These are phyloP conservation scores for Alces alces DNA, from an alignment of 2,113 vertebrate genomes.

Conservation along the genomic window DNA sequence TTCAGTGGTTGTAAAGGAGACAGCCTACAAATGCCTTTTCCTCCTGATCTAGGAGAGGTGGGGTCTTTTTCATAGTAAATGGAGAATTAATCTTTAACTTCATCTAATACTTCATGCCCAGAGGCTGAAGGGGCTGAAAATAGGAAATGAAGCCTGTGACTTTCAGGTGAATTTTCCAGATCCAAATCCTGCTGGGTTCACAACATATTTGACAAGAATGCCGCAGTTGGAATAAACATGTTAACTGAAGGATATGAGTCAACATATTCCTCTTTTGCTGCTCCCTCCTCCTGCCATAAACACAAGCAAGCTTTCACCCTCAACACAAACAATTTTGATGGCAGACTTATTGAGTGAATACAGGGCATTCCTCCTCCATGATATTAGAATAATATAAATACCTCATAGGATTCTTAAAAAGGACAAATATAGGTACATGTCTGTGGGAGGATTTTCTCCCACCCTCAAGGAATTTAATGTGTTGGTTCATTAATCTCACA, in stretches of 20 bases:
- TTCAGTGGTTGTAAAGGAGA: neutral
- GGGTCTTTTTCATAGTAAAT: slow-evolving; percentile 40
- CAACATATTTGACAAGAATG: slow-evolving; percentile 41
- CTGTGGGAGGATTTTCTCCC: neutral
- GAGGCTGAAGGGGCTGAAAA: neutral
- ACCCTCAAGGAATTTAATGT: neutral
- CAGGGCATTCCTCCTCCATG: neutral
- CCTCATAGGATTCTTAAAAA: neutral
- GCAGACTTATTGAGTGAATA: neutral
- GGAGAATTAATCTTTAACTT: slow-evolving; percentile 47
- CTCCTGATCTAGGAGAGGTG: neutral
- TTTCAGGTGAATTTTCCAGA: slow-evolving; percentile 54
- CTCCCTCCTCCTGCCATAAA: neutral
- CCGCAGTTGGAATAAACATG: slow-evolving; percentile 44
- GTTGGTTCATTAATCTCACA: neutral
- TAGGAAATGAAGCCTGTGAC: slow-evolving; percentile 49
- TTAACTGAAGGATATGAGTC: slow-evolving; percentile 66
- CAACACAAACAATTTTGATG: neutral
- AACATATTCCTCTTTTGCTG: slow-evolving; percentile 21
- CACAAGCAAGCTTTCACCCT: neutral
- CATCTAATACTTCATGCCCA: slow-evolving; percentile 9
- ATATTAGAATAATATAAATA: neutral
- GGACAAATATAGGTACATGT: neutral
- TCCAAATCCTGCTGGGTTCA: slow-evolving; percentile 53
- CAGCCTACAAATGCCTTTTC: slow-evolving; percentile 28